Evolutionary conservation across 2,888 invertebrate genomes (phyloP), one percentile per base, ranked within the genome.

Genomic region (Acrobasis repandana): DNA sequence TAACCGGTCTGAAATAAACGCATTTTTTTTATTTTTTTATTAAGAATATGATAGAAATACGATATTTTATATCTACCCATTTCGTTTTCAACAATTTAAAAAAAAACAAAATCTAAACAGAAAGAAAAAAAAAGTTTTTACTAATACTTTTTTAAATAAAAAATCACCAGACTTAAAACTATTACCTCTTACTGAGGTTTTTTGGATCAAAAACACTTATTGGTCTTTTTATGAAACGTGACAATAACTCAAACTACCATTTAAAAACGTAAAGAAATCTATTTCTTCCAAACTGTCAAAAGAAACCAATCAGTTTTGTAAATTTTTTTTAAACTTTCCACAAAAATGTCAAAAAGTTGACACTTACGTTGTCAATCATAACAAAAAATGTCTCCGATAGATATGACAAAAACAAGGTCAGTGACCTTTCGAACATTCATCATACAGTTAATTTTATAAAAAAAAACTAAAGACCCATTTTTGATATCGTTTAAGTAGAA

Each of bases 311-410:
- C 14, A 43, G 14, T 43, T 43, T 43, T 43, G 6, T 43, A 43
- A 43, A 10, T 36, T 36, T n/a, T 43, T 43, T 14, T 14, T 5
- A 1, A 14, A 43, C 43, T 43, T 43, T 43, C 43, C 43, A 34
- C 52, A 36, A 52, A 36, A 36, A 52, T 36, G 6, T 16, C 9
- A 16, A 52, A 52, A 52, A 34, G 51, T 52, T 52, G 52, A 52
- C 52, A 52, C 36, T 16, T 52, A 34, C 43, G 52, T 16, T 36
- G 52, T 52, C 52, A 52, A 36, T 52, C 52, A 52, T 52, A 52
- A 36, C 15, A 52, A 52, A 52, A 52, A 36, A 52, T 52, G 36
- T 56, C 46, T 47, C 33, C 28, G 20, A 33, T n/a, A n/a, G 28
- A 20, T 15, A 18, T 15, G 36, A 9, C 3, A 20, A 46, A 56